Conservation (phyloP, 2,113 vertebrate genomes). For the Cebus imitator region DNA sequence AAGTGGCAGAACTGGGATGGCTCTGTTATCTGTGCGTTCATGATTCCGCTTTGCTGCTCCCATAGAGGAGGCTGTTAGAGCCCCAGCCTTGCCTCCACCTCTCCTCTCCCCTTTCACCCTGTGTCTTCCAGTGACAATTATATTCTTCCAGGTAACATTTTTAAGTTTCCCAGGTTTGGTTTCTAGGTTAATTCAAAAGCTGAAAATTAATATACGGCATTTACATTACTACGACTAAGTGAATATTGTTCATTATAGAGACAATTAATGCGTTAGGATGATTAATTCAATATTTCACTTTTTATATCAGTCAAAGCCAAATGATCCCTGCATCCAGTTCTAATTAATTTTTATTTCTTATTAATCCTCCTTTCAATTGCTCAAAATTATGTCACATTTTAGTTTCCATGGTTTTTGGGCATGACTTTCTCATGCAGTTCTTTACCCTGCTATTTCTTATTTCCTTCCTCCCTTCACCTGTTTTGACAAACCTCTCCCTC, state of each 20-base stretch:
- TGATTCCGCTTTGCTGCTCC: not conserved
- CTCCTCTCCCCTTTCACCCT: not conserved
- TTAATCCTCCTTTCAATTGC: not conserved
- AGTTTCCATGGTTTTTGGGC: not conserved
- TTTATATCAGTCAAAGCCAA: not conserved
- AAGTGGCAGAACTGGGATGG: not conserved
- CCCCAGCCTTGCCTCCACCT: not conserved
- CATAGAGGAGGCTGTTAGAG: not conserved
- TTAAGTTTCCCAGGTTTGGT: not conserved
- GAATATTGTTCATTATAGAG: not conserved
- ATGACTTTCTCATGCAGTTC: not conserved
- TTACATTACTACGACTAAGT: not conserved
- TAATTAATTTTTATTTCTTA: not conserved
- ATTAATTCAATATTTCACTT: not conserved
- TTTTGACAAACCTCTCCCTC: not conserved
- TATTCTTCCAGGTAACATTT: not conserved
- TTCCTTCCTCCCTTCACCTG: not conserved
- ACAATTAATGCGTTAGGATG: not conserved
- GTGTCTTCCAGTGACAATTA: not conserved
- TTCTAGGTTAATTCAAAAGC: not conserved
- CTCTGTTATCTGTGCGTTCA: not conserved
- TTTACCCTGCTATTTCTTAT: not conserved
- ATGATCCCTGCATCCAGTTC: not conserved
- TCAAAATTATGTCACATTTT: not conserved
- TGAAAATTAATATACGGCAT: not conserved